Base-by-base conservation (phyloP, 2,888 invertebrate genomes). In the Hydroisotoma schaefferi region DNA sequence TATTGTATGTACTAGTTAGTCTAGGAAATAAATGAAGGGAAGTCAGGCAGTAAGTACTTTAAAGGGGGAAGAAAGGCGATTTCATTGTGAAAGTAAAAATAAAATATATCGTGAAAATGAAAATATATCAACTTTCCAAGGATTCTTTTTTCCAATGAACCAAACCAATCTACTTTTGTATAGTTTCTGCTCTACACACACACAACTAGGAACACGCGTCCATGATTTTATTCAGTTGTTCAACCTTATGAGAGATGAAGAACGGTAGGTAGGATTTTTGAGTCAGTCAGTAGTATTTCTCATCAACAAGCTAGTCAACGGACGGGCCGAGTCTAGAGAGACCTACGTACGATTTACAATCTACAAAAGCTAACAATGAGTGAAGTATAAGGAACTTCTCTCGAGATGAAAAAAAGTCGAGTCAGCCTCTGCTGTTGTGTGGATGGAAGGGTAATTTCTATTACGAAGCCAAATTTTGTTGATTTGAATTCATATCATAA, bases 401-500 rank as follows among this genome's bases (percentile, higher is more conserved):
- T 25, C 23, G 52, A 37, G 38, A 15, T 52, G 23, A 38, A 27
- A 37, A 52, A 52, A 52, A 37, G 52, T 37, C 33, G 26, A 27
- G 26, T 27, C 27, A 48, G 48, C 28, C 48, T 27, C 28, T 6
- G 27, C 8, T 26, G 55, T 15, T 22, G 29, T 20, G 29, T 26
- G 38, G 12, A 18, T 25, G 20, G 43, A 43, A 59, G 62, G 58
- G 65, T 68, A 68, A 68, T 68, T 68, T 68, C 68, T 68, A 68
- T 68, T 68, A 68, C 60, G 65, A 60, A 63, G 63, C 68, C 65
- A 68, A 68, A 68, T 68, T 65, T 60, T 49, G 62, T 67, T 68
- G 67, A 72, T 72, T 70, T 72, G 70, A 72, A 72, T 71, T 70
- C 70, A 70, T 65, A 66, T 65, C 68, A 68, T 67, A 68, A 69